phyloP scores from a whole-genome alignment of 2,888 invertebrate genomes.

The Oscheius sp. region DNA sequence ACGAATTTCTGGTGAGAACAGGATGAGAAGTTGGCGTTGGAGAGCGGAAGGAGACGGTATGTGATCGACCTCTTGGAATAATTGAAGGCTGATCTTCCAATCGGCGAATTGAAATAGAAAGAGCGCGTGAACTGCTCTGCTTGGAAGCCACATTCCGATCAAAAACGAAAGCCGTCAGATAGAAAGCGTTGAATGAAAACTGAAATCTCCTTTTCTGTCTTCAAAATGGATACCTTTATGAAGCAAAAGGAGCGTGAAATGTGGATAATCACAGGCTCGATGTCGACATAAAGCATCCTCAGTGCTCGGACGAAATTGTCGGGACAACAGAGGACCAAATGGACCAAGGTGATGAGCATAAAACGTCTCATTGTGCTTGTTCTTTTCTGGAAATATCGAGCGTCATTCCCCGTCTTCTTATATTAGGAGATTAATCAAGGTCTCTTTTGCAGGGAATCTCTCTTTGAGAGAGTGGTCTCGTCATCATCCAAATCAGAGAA shows the following conservation, averaged over 20 bases:
- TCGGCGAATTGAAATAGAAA: constrained; percentile 49
- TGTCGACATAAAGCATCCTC: constrained; percentile 15
- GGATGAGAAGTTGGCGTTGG: constrained; percentile 45
- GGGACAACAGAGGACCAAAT: constrained; percentile 51
- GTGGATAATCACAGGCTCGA: constrained; percentile 31
- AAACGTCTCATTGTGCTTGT: constrained; percentile 52
- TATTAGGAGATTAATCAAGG: background rate
- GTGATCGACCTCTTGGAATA: constrained; percentile 54
- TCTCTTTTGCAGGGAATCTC: background rate
- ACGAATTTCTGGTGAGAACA: constrained; percentile 46
- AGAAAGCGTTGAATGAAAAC: constrained; percentile 67
- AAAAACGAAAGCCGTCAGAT: constrained; percentile 62
- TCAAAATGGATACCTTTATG: constrained; percentile 33
- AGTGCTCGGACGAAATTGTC: constrained; percentile 53
- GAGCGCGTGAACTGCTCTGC: constrained; percentile 62
- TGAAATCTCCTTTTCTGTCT: too few species aligned
- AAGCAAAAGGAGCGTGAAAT: constrained; percentile 41
- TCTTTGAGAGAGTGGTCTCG: background rate
- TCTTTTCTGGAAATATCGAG: constrained; percentile 34
- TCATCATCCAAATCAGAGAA: background rate
- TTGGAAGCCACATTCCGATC: constrained; percentile 62
- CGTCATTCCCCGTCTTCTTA: background rate
- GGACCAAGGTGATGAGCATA: constrained; percentile 55
- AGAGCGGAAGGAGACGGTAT: constrained; percentile 58
- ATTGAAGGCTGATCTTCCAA: constrained; percentile 60